Evolutionary conservation across 2,113 vertebrate species (phyloP).

Genomic region (Rhinogobius similis): DNA sequence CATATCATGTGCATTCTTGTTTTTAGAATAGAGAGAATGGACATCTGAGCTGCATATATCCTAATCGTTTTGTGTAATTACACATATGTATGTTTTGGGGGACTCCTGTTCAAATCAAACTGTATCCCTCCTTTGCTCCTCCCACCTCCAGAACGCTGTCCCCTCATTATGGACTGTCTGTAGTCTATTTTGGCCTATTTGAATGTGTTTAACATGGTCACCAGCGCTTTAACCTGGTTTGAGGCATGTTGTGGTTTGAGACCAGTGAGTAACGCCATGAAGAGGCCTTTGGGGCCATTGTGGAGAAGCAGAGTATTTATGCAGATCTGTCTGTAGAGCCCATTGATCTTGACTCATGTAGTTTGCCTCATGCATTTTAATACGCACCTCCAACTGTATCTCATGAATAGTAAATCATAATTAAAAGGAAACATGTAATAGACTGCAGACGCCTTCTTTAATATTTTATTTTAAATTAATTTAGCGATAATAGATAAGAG

Average conservation of each 20-base stretch:
- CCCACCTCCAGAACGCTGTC: constrained; percentile 18
- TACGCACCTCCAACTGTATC: neutral
- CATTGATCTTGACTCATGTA: neutral
- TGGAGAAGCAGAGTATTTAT: constrained; percentile 20
- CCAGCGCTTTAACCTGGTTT: constrained; percentile 43
- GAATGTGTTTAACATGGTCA: constrained; percentile 62
- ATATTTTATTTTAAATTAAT: neutral
- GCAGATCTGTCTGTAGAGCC: constrained; percentile 9
- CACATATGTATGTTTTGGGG: constrained; percentile 4
- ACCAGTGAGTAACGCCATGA: constrained; percentile 55
- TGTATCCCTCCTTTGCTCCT: neutral
- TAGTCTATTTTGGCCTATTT: constrained; percentile 63
- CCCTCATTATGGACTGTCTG: constrained; percentile 28
- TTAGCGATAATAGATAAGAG: neutral
- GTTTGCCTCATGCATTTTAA: constrained; percentile 4
- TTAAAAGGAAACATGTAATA: neutral
- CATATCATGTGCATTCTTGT: constrained; percentile 22
- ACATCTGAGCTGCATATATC: constrained; percentile 43
- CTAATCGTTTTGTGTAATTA: constrained; percentile 46
- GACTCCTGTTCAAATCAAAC: constrained; percentile 20
- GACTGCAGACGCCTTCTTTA: neutral
- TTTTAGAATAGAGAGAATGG: constrained; percentile 2
- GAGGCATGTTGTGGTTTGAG: constrained; percentile 45
- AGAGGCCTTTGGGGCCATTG: constrained; percentile 14
- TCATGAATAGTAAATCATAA: constrained; percentile 10